Evolutionary conservation across 1,140 invertebrate species (phyloP), one percentile per base, ranked within the genome.

Genomic region (Ephestia elutella): DNA sequence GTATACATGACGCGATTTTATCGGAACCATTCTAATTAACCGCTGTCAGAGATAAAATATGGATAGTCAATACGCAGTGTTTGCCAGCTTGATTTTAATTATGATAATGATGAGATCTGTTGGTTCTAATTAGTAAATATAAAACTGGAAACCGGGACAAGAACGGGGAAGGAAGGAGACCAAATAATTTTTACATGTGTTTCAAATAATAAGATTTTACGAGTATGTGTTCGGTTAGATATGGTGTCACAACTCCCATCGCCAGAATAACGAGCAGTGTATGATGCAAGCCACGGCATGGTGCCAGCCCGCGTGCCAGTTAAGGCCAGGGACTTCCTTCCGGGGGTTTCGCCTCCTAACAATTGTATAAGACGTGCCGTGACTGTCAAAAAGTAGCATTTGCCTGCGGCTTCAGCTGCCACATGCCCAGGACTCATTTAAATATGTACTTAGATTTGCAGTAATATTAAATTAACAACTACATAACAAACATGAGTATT

Each of bases 321-420:
- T n/a, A n/a, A 28, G 32, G 56, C 65, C 32, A 53, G 62, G 71
- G 62, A 70, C 75, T 74, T 78, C 75, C 75, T 78, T 78, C 73
- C 75, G 75, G 69, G 59, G 65, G 69, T 71, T 75, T 74, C 60
- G 73, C 68, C 56, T 56, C 56, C 69, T 57, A 65, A 78, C 71
- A 78, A 76, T 70, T 57, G 65, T 38, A 49, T 18, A 49, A 53
- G 50, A 78, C 75, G 75, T 78, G 75, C 64, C 48, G 54, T 32
- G 75, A 69, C 63, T 78, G n/a, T 17, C 62, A 60, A 56, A 59
- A 54, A 44, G n/a, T 20, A 25, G 49, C 17, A 62, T 56, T 62
- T 60, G 44, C 2, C n/a, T 50, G 18, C 20, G 17, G 17, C 18
- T 35, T 35, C 3, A 35, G 32, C 9, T 35, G 8, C 32, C 13